Percentiles rank a stretch among this genome's conserved stretches.
These are phyloP conservation scores for Spheniscus humboldti DNA, from an alignment of 2,797 vertebrate genomes.

Conservation along the genomic window DNA sequence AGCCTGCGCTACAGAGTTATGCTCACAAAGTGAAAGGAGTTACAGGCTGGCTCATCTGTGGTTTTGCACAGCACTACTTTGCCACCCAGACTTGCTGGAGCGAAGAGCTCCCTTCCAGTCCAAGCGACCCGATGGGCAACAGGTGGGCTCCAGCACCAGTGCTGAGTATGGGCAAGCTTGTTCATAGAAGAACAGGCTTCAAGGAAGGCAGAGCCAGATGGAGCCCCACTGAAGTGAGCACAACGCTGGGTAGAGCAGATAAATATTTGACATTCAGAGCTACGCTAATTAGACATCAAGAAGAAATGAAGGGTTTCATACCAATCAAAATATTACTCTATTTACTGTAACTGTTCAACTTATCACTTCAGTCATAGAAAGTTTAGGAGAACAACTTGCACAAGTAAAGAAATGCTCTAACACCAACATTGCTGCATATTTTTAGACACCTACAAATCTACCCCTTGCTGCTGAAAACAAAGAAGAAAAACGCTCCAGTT, in stretches of 20 bases:
- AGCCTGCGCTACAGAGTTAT: background rate
- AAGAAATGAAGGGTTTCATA: slow-evolving; percentile 31
- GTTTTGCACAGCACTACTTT: background rate
- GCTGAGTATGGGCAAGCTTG: background rate
- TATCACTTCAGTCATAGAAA: background rate
- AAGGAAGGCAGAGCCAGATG: slow-evolving; percentile 38
- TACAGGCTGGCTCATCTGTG: background rate
- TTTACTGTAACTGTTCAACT: slow-evolving; percentile 40
- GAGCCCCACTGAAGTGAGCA: slow-evolving; percentile 24
- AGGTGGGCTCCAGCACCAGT: background rate
- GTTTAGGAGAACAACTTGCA: background rate
- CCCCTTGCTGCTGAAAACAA: background rate
- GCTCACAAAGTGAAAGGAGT: rapidly evolving
- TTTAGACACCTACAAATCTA: background rate
- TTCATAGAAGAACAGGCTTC: background rate
- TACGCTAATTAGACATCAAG: background rate
- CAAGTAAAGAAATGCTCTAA: background rate
- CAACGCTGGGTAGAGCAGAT: background rate
- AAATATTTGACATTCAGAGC: slow-evolving; percentile 56
- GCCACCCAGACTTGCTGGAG: background rate
- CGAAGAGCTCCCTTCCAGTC: background rate
- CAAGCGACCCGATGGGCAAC: background rate
- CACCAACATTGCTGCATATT: background rate
- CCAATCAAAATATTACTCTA: slow-evolving; percentile 48
- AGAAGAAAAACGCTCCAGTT: background rate